Conservation (phyloP, 1,140 invertebrate genomes). For the Cydia splendana region DNA sequence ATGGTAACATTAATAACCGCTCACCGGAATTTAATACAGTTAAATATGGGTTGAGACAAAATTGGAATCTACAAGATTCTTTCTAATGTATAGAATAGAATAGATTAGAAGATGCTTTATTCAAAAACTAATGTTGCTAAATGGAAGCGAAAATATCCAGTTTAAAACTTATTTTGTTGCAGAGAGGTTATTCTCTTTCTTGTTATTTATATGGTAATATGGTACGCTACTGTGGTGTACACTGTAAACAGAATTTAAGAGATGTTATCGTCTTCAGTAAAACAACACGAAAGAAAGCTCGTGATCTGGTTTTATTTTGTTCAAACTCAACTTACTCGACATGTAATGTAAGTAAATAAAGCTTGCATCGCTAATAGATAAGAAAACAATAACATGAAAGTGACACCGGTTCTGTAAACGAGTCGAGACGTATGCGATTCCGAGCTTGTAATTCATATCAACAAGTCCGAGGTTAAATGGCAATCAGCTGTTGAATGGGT, state of each 20-base stretch:
- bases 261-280: too few species aligned
- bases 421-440: slow-evolving; percentile 15
- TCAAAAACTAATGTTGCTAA: neutral
- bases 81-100: too few species aligned
- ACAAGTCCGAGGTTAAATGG: slow-evolving; percentile 48
- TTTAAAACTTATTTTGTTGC: neutral
- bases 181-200: neutral
- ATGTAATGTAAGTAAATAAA: neutral
- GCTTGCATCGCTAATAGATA: slow-evolving; percentile 3
- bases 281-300: too few species aligned
- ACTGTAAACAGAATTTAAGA: too few species aligned
- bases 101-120: too few species aligned
- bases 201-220: neutral
- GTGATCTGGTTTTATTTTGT: too few species aligned
- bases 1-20: neutral
- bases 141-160: neutral
- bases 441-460: slow-evolving; percentile 38
- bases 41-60: neutral
- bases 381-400: slow-evolving; percentile 8
- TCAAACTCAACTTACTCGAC: too few species aligned
- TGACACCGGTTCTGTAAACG: slow-evolving; percentile 15
- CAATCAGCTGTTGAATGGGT: slow-evolving; percentile 72
- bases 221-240: too few species aligned
- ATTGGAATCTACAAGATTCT: neutral
- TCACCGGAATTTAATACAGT: neutral